Evolutionary conservation across 2,113 vertebrate genomes (phyloP).

Genomic region (Rhea americana): DNA sequence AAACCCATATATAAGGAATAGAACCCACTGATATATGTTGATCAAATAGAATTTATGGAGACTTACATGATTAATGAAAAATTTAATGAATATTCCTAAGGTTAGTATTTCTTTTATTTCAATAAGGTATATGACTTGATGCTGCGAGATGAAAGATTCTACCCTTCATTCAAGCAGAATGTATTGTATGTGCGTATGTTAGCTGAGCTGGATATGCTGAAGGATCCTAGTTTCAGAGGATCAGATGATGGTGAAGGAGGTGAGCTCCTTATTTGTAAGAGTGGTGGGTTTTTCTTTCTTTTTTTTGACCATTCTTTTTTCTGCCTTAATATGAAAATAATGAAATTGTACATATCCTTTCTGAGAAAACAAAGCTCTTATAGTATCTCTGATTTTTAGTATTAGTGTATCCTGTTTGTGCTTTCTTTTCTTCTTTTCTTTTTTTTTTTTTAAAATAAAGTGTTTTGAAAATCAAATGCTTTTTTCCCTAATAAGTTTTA

Average conservation of each 20-base stretch:
- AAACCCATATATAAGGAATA: neutral
- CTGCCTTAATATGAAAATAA: neutral
- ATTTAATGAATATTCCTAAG: neutral
- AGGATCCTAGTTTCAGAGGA: conserved; percentile 96
- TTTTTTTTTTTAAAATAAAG: neutral
- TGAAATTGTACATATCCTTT: neutral
- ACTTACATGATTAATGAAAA: neutral
- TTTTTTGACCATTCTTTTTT: neutral
- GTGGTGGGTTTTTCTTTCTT: neutral
- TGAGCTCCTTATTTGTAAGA: conserved; percentile 44
- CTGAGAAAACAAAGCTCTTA: neutral
- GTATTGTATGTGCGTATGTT: conserved; percentile 96
- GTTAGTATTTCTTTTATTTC: conserved; percentile 34
- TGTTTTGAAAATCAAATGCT: neutral
- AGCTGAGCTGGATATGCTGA: conserved; percentile 97
- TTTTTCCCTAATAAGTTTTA: neutral
- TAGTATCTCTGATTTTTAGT: neutral
- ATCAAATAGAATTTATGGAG: neutral
- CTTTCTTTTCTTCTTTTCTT: neutral
- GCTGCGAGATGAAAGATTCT: conserved; percentile 93
- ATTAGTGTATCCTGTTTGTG: neutral
- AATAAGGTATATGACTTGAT: conserved; percentile 95
- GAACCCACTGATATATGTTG: neutral
- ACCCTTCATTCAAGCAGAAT: conserved; percentile 95
- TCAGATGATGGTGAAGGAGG: conserved; percentile 95